These are phyloP conservation scores for Holothuria glaberrima DNA, from an alignment of 35 echinoderm and acorn worm genomes.

Conservation along the genomic window DNA sequence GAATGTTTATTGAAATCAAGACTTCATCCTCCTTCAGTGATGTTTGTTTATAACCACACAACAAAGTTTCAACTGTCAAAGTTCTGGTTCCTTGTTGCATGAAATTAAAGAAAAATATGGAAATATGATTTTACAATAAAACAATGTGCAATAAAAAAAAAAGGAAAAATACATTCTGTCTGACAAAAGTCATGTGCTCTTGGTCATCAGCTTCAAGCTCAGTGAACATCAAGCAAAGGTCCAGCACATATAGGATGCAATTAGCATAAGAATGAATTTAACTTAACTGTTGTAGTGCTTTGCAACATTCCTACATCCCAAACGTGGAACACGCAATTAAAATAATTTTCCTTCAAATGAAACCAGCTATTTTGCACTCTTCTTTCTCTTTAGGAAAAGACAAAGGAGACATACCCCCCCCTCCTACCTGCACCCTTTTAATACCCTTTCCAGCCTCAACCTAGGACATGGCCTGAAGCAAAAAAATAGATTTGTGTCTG, in stretches of 20 bases:
- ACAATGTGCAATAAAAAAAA: background rate
- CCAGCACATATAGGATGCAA: too few species aligned
- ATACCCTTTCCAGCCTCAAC: background rate
- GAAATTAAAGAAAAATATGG: background rate
- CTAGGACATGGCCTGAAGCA: background rate
- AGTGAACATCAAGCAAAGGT: background rate
- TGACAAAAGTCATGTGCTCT: background rate
- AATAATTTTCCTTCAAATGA: too few species aligned
- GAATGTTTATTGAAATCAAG: background rate
- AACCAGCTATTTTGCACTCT: too few species aligned
- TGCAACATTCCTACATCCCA: too few species aligned
- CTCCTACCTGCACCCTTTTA: background rate
- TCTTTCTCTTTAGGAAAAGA: too few species aligned
- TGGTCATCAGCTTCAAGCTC: background rate
- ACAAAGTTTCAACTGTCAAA: slow-evolving; percentile 2
- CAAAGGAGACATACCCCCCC: background rate
- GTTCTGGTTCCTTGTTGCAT: background rate
- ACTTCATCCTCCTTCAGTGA: background rate
- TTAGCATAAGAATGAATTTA: too few species aligned
- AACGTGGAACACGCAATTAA: too few species aligned
- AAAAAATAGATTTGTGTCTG: too few species aligned
- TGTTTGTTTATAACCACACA: background rate
- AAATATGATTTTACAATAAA: too few species aligned
- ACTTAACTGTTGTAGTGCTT: too few species aligned
- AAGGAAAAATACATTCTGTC: background rate